Conservation (phyloP, 2,797 vertebrate genomes). For the Etheostoma nigrum region DNA sequence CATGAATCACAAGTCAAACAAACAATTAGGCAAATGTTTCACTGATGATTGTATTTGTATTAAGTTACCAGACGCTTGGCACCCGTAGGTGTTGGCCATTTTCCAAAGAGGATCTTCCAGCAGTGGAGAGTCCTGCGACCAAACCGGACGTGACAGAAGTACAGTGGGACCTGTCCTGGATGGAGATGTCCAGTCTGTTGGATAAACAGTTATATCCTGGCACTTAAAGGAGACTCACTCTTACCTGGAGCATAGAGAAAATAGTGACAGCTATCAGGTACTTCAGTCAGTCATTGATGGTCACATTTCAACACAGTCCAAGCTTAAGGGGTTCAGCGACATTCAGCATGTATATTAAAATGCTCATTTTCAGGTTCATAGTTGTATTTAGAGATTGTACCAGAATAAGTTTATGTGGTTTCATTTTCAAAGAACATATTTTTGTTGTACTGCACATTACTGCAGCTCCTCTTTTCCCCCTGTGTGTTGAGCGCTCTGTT, state of each 20-base stretch:
- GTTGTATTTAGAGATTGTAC: too few species aligned
- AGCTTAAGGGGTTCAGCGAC: neutral
- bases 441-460: too few species aligned
- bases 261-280: neutral
- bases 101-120: conserved; percentile 51
- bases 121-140: conserved; percentile 72
- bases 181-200: conserved; percentile 83
- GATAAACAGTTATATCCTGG: conserved; percentile 63
- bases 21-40: neutral
- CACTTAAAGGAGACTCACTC: conserved; percentile 30
- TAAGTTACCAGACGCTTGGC: conserved; percentile 50
- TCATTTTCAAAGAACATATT: too few species aligned
- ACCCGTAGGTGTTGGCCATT: conserved; percentile 45
- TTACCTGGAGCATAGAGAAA: neutral
- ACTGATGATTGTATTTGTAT: conserved; percentile 10
- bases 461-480: too few species aligned
- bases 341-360: too few species aligned
- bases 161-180: conserved; percentile 86
- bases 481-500: too few species aligned
- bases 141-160: conserved; percentile 82
- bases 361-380: too few species aligned
- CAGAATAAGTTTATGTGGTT: too few species aligned
- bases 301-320: neutral
- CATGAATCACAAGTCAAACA: conserved; percentile 28
- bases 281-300: neutral